Percentiles rank a stretch among this genome's conserved stretches.
phyloP scores from a whole-genome alignment of 1,140 invertebrate genomes.

The Camponotus floridanus region DNA sequence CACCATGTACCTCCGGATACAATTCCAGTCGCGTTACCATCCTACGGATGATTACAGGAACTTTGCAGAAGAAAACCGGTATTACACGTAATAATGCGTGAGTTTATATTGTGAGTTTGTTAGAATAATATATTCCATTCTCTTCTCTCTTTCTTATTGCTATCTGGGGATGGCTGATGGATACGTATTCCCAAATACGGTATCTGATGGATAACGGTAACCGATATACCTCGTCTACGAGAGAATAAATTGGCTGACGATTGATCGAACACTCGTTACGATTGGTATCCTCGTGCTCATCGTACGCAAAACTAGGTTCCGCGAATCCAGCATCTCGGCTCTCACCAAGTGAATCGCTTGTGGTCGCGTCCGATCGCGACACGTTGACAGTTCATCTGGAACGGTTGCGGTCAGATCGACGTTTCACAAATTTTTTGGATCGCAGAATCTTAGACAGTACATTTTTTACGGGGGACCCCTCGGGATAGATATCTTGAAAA shows the following conservation, averaged over 20 bases:
- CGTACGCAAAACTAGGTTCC: constrained; percentile 70
- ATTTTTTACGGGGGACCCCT: neutral
- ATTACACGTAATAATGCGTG: constrained; percentile 40
- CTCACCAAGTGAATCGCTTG: neutral
- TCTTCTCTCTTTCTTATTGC: too few relatives aligned
- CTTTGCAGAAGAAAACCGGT: constrained; percentile 27
- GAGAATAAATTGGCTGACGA: constrained; percentile 61
- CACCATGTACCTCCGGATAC: constrained; percentile 6
- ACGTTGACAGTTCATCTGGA: neutral
- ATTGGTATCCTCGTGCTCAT: constrained; percentile 60
- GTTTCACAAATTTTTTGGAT: neutral
- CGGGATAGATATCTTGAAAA: neutral
- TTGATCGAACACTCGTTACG: constrained; percentile 35
- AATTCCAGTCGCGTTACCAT: constrained; percentile 4
- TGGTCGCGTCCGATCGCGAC: neutral
- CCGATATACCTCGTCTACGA: constrained; percentile 62
- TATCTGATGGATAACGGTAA: constrained; percentile 63
- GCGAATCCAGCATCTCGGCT: constrained; percentile 46
- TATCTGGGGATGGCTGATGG: neutral
- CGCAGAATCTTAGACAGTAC: neutral
- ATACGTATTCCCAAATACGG: constrained; percentile 13
- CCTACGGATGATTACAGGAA: neutral
- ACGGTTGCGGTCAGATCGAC: neutral
- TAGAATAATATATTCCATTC: constrained; percentile 57
- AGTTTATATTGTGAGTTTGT: constrained; percentile 14